A percentile compares a stretch with the other conserved stretches of the same genome.
phyloP scores from a whole-genome alignment of 2,113 vertebrate species.

The Cheirogaleus medius region DNA sequence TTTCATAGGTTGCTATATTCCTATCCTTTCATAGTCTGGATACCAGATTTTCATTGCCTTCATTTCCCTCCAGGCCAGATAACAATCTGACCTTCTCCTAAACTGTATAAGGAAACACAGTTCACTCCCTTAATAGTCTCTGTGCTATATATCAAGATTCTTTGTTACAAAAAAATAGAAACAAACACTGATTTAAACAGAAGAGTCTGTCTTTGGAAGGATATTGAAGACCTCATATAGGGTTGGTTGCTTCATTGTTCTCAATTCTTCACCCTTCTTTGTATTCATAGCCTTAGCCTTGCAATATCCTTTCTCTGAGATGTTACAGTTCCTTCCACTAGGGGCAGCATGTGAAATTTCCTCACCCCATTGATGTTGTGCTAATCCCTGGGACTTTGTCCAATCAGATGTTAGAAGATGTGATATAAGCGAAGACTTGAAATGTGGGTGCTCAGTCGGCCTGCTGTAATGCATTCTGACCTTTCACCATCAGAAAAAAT shows the following conservation, averaged over 20 bases:
- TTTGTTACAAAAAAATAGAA: neutral
- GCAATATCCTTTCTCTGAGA: neutral
- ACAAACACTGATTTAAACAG: neutral
- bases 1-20: neutral
- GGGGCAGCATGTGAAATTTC: neutral
- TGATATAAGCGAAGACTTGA: neutral
- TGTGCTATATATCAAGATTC: neutral
- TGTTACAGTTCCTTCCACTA: neutral
- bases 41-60: neutral
- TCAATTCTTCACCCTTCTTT: neutral
- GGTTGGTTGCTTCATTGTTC: neutral
- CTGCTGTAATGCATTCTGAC: neutral
- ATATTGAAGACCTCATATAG: neutral
- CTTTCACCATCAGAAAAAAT: neutral
- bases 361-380: neutral
- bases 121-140: neutral
- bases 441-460: neutral
- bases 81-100: neutral
- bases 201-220: neutral
- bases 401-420: neutral
- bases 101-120: neutral
- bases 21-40: neutral
- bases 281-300: neutral
- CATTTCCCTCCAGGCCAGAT: neutral
- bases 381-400: neutral